Base-by-base conservation (phyloP, 2,113 vertebrate genomes). In the Pipa parva region DNA sequence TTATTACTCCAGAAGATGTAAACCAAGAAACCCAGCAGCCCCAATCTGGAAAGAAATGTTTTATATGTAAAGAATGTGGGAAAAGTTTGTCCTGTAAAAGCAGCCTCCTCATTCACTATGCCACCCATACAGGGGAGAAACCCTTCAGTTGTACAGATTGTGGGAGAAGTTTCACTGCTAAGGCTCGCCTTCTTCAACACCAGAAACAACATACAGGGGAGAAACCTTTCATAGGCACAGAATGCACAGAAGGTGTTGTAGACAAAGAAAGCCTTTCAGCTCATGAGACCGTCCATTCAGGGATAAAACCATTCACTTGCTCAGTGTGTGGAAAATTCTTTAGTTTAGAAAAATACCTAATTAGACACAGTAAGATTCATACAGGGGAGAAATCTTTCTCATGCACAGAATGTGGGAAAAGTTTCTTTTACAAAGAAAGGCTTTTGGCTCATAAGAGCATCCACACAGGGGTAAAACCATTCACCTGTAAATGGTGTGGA, bases 231-330 rank as follows among this genome's bases (percentile, higher is more conserved):
- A 24, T 13, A 1, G 21, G 46, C 10, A 22, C 46, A 10, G 46
- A 49, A 12, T 49, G 46, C 22, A 20, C 18, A 1, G 22, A 49
- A 22, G 11, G 18, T 4, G 21, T 49, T 12, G 76, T 76, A 42
- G 62, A 76, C 1, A 78, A 76, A 0, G 73, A 73, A 0, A 79
- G 78, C 71, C 79, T 82, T 0, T 56, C 76, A 5, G 76, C 75
- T 1, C 80, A 82, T 62, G 76, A 72, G 75, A 20, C 77, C 37
- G 73, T 76, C 50, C 80, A 82, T 56, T 79, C 80, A 0, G 79
- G 79, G 7, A 77, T 79, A 68, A 73, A 78, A 49, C 79, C 79
- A 26, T 81, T 79, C 54, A 76, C 77, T 1, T 81, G 79, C 22
- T 0, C 75, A 0, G 77, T 78, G 65, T 81, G 79, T 22, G 79